These are phyloP conservation scores for Smutsia temminckii DNA, from an alignment of 2,797 vertebrate genomes.

Conservation along the genomic window DNA sequence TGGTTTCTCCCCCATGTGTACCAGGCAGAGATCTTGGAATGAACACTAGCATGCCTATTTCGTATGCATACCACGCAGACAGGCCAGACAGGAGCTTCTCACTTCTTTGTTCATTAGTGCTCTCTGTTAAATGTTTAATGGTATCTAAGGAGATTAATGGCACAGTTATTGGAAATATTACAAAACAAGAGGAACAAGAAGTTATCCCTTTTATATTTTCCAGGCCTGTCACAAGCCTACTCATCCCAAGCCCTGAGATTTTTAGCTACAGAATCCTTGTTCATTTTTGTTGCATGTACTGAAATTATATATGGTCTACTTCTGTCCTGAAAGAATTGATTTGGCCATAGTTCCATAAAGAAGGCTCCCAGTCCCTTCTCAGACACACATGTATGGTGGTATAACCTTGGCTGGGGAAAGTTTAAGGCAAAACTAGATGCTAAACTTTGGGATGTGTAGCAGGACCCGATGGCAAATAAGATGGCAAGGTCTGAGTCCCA, in stretches of 20 bases:
- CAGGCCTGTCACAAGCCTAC: background rate
- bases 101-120: background rate
- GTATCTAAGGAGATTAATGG: conserved; percentile 1
- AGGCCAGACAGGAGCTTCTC: background rate
- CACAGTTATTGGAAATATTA: conserved; percentile 46
- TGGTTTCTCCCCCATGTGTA: background rate
- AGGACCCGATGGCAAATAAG: background rate
- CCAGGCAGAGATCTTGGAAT: background rate
- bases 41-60: background rate
- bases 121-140: conserved; percentile 35
- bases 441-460: background rate
- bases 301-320: background rate
- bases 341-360: background rate
- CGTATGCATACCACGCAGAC: background rate
- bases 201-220: background rate
- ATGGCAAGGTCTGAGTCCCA: background rate
- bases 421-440: background rate
- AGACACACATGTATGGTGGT: background rate
- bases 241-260: background rate
- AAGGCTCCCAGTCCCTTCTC: background rate
- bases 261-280: background rate
- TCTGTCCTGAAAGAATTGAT: background rate
- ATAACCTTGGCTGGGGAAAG: background rate
- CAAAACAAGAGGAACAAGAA: conserved; percentile 5
- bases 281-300: background rate